phyloP scores from a whole-genome alignment of 2,888 invertebrate species.

The Synergus itoensis region DNA sequence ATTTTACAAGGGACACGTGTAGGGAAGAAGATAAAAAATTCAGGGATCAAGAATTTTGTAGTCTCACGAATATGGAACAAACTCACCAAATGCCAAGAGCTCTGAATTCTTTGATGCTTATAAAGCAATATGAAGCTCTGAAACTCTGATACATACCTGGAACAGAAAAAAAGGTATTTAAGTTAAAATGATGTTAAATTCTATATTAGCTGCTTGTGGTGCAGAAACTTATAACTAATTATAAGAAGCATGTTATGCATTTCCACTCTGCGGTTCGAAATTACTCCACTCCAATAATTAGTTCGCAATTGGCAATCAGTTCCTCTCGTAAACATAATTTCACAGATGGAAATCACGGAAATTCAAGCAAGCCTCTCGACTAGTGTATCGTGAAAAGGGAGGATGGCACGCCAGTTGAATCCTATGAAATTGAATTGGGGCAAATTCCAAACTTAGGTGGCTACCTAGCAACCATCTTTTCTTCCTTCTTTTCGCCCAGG shows the following conservation, averaged over 20 bases:
- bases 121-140: neutral
- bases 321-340: constrained; percentile 29
- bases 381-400: constrained; percentile 33
- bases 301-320: constrained; percentile 19
- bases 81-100: neutral
- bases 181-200: neutral
- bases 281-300: constrained; percentile 36
- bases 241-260: neutral
- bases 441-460: constrained; percentile 11
- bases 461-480: constrained; percentile 30
- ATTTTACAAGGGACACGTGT: neutral
- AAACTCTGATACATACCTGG: constrained; percentile 55
- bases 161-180: constrained; percentile 52
- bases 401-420: constrained; percentile 34
- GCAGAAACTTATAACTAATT: neutral
- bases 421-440: constrained; percentile 17
- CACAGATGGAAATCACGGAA: constrained; percentile 32
- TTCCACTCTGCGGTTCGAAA: neutral
- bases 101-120: neutral
- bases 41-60: neutral
- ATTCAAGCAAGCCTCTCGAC: constrained; percentile 16
- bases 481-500: constrained; percentile 18
- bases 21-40: neutral
- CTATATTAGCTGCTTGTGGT: too few species aligned
- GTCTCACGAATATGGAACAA: constrained; percentile 31